These are phyloP conservation scores for Drosophila acutilabella DNA, from an alignment of 2,888 invertebrate species.

Conservation along the genomic window DNA sequence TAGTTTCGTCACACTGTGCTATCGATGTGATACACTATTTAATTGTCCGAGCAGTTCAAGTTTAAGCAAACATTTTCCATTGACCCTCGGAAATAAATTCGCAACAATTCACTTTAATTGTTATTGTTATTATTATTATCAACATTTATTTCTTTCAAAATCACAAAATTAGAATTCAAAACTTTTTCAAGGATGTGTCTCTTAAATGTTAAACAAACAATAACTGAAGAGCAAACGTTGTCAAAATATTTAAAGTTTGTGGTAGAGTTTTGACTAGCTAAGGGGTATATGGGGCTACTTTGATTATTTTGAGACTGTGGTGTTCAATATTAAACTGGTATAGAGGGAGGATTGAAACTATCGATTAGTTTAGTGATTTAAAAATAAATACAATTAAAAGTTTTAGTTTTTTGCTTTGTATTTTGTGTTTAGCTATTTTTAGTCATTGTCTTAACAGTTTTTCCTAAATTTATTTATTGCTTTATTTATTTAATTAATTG, in stretches of 20 bases:
- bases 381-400: no score
- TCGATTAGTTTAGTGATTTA: no score
- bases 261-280: no score
- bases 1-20: slow-evolving; percentile 56
- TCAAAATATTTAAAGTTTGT: no score
- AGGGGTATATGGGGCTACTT: no score
- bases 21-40: slow-evolving; percentile 52
- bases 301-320: no score
- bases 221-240: slow-evolving; percentile 28
- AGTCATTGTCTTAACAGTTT: no score
- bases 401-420: no score
- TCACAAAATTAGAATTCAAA: slow-evolving; percentile 28
- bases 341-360: no score
- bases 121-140: slow-evolving; percentile 21
- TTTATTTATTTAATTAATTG: background rate
- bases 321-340: no score
- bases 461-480: background rate
- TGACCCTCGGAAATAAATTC: slow-evolving; percentile 48
- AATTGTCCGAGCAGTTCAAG: slow-evolving; percentile 54
- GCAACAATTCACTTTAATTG: slow-evolving; percentile 32
- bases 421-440: no score
- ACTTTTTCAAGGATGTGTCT: slow-evolving; percentile 43
- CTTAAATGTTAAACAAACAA: slow-evolving; percentile 10
- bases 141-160: background rate
- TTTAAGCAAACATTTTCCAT: slow-evolving; percentile 66